phyloP scores from a whole-genome alignment of 2,888 invertebrate species.

The Eristalis tenax region DNA sequence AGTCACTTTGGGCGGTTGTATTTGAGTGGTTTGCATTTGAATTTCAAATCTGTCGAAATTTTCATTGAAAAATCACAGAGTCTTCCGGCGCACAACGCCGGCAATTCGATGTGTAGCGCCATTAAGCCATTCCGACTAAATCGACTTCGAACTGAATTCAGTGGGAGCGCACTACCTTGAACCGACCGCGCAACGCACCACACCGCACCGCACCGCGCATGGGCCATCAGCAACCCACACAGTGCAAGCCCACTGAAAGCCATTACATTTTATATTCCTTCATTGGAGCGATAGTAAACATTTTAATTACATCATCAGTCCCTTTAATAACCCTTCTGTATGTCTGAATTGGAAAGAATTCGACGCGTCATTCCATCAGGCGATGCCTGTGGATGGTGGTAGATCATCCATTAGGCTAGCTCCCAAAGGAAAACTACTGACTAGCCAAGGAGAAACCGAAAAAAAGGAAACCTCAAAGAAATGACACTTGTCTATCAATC shows the following conservation, averaged over 20 bases:
- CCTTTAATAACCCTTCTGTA: constrained; percentile 13
- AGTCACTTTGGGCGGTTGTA: background rate
- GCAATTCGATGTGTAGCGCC: background rate
- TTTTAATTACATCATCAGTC: constrained; percentile 34
- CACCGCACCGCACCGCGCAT: background rate
- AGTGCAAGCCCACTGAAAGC: background rate
- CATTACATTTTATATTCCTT: constrained; percentile 15
- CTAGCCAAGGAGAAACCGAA: background rate
- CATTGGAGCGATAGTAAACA: constrained; percentile 29
- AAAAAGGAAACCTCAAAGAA: constrained; percentile 28
- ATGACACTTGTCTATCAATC: constrained; percentile 71
- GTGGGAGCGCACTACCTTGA: constrained; percentile 1
- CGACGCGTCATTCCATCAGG: background rate
- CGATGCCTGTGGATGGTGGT: background rate
- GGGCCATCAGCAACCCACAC: background rate
- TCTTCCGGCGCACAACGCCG: background rate
- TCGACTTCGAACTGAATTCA: background rate
- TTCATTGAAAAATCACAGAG: background rate
- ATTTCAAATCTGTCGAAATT: background rate
- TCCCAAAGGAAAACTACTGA: background rate
- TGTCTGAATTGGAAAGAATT: constrained; percentile 1
- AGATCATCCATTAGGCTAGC: constrained; percentile 26
- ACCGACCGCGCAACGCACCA: background rate
- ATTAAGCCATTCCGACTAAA: constrained; percentile 1
- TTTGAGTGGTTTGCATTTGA: background rate